Evolutionary conservation across 1,140 invertebrate species (phyloP).

Genomic region (Euura lappo): DNA sequence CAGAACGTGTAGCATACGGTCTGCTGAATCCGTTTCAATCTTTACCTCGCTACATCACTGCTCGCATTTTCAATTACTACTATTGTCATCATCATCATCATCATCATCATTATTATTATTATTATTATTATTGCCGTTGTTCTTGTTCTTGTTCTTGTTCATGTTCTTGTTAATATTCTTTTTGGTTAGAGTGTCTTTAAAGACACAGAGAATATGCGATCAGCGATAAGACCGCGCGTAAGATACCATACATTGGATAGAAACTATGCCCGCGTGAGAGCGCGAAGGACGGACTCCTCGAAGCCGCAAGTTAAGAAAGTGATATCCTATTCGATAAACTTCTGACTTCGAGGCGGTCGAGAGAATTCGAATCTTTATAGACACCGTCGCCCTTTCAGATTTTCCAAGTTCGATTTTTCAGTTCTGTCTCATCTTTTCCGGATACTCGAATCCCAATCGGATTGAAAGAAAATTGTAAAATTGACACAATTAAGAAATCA

Average conservation of each 20-base stretch:
- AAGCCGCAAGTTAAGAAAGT: background rate
- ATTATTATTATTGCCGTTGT: background rate
- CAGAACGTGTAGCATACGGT: slow-evolving; percentile 13
- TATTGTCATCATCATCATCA: background rate
- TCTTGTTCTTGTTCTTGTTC: background rate
- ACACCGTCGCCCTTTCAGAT: no score
- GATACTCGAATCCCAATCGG: no score
- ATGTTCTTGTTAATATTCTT: background rate
- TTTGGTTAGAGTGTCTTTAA: no score
- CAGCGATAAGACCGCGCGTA: no score
- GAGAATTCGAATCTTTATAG: no score
- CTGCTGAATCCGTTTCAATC: slow-evolving; percentile 4
- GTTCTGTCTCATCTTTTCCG: no score
- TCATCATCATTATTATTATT: background rate
- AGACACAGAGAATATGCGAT: no score
- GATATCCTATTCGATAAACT: background rate
- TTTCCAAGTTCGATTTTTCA: no score
- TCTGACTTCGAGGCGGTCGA: no score
- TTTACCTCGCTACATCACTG: background rate
- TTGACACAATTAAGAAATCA: no score
- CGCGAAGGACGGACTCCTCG: background rate
- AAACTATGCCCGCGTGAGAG: slow-evolving; percentile 6
- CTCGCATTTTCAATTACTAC: background rate
- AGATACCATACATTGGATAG: background rate
- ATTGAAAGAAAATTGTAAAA: no score